Evolutionary conservation across 2,888 invertebrate genomes (phyloP), one percentile per base, ranked within the genome.

Genomic region (Papilio protenor): DNA sequence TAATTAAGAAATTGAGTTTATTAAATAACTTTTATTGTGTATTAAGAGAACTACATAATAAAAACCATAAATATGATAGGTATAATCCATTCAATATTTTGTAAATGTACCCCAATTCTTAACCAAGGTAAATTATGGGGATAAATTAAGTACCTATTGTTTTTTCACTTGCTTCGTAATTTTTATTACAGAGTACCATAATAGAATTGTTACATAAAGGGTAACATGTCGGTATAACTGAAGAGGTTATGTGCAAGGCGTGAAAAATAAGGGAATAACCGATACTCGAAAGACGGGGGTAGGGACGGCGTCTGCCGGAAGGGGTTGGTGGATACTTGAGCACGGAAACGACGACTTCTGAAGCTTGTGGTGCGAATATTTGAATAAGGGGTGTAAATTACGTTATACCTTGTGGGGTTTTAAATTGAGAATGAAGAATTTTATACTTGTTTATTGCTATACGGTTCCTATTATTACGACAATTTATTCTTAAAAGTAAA

Each of bases 311-410:
- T 77, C 70, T 74, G 71, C 69, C 73, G 64, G 73, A 66, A 71
- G 49, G 74, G 75, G 77, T 77, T 77, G 52, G 33, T 14, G 61
- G 61, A 23, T 33, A 75, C 77, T 77, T 75, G 77, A 75, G 74
- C 71, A 77, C 77, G 74, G 77, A 77, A 77, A 77, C 77, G 55
- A 55, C 66, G 77, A 70, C 70, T 77, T 75, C 70, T 75, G 71
- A 59, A 61, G 77, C 70, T 61, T 33, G 59, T 61, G 59, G 21
- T 49, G 66, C 74, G 61, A 69, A 77, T 73, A 69, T 74, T 75
- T 77, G 47, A 75, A 77, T 27, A 73, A 70, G 45, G 69, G 71
- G 70, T 71, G 75, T 69, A 75, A 74, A 75, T 71, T 75, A 52
- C 33, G 75, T 52, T 73, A 57, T 55, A 12, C 72, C 52, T 55